Percentiles rank a stretch among this genome's conserved stretches.
Conservation (phyloP, 2,113 vertebrate genomes). For the Prunella himalayana region DNA sequence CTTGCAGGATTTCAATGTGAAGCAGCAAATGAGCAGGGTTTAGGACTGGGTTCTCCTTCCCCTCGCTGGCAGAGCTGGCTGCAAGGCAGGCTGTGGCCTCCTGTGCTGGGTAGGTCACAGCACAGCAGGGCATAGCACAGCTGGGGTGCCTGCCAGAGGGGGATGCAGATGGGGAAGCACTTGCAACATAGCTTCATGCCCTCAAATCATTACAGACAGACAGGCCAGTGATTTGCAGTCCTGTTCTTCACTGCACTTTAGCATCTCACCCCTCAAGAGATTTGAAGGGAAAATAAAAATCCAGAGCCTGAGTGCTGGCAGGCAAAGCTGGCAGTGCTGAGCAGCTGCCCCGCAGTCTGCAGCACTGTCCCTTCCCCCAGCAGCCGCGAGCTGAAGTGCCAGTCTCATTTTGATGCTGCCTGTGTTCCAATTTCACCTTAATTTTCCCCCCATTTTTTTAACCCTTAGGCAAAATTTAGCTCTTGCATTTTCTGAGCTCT, state of each 20-base stretch:
- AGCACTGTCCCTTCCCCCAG: background rate
- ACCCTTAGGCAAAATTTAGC: background rate
- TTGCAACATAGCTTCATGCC: background rate
- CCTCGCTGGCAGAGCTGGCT: background rate
- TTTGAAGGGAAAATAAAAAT: constrained; percentile 12
- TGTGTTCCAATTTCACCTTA: background rate
- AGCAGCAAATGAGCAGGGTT: background rate
- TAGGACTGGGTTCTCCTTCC: background rate
- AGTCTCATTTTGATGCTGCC: background rate
- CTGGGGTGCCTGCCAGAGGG: background rate
- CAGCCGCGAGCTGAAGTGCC: fast-evolving
- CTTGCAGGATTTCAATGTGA: background rate
- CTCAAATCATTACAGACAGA: background rate
- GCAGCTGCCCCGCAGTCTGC: background rate
- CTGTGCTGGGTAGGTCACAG: background rate
- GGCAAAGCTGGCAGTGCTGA: background rate
- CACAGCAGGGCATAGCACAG: background rate
- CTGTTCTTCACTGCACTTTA: background rate
- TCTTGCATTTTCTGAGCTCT: background rate
- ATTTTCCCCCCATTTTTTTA: background rate
- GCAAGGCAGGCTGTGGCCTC: background rate
- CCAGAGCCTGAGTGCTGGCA: background rate
- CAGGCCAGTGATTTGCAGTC: background rate
- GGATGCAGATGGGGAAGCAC: background rate
- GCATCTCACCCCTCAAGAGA: background rate